Conservation (phyloP, 1,140 invertebrate genomes). For the Anastrepha ludens region DNA sequence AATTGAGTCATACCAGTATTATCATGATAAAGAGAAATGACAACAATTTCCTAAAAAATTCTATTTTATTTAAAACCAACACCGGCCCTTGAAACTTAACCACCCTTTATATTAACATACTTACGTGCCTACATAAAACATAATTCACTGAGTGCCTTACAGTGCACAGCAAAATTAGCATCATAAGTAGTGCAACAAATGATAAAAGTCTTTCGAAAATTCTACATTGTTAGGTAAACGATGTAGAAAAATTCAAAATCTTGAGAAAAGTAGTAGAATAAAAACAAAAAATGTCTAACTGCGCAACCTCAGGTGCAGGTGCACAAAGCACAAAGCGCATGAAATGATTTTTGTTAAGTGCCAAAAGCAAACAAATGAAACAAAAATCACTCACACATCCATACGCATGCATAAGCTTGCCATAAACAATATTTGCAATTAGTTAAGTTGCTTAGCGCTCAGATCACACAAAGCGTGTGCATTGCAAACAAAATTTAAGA, state of each 20-base stretch:
- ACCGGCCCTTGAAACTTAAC: no score
- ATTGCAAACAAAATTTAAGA: neutral
- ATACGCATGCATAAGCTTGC: neutral
- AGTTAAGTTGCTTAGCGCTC: neutral
- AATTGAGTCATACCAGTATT: no score
- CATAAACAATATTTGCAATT: neutral
- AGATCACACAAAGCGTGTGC: slow-evolving; percentile 12
- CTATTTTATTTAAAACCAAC: no score
- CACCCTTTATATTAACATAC: no score
- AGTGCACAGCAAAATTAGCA: neutral
- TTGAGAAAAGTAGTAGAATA: neutral
- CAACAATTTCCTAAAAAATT: no score
- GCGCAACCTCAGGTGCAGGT: no score
- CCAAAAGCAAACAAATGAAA: neutral
- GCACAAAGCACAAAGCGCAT: neutral
- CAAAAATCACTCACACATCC: no score
- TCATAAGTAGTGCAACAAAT: neutral
- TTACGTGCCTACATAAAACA: no score
- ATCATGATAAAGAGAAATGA: no score
- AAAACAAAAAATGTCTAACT: neutral
- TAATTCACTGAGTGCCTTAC: neutral
- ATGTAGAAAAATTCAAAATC: no score
- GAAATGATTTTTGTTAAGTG: neutral
- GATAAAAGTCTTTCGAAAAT: neutral
- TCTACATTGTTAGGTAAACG: neutral